phyloP scores from a whole-genome alignment of 2,797 vertebrate genomes.

The Lycodopsis pacificus region DNA sequence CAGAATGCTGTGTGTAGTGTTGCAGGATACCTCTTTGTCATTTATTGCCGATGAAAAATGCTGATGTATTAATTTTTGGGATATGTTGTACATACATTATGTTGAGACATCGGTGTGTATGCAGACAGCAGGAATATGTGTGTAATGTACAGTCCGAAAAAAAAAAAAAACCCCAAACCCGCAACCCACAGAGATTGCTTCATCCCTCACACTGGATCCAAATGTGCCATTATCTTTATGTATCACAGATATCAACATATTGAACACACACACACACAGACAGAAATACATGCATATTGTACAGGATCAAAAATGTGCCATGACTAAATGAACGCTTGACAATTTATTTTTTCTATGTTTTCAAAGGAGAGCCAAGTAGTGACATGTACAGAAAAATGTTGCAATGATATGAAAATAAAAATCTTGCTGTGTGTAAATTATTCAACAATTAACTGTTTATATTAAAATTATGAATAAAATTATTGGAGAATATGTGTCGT shows the following conservation, averaged over 20 bases:
- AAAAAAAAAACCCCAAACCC: slow-evolving; percentile 21
- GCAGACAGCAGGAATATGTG: slow-evolving; percentile 68
- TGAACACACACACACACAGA: slow-evolving; percentile 53
- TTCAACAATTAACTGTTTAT: slow-evolving; percentile 98
- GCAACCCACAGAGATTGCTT: slow-evolving; percentile 66
- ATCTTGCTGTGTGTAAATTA: slow-evolving; percentile 95
- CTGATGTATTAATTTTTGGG: slow-evolving; percentile 77
- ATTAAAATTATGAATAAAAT: slow-evolving; percentile 98
- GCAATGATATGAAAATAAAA: slow-evolving; percentile 88
- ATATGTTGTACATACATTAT: slow-evolving; percentile 72
- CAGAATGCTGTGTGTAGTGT: slow-evolving; percentile 75
- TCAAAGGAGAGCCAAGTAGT: slow-evolving; percentile 92
- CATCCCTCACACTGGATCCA: slow-evolving; percentile 85
- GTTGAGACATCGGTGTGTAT: slow-evolving; percentile 60
- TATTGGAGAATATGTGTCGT: slow-evolving; percentile 84
- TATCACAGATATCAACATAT: slow-evolving; percentile 70
- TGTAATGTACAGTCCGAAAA: slow-evolving; percentile 67
- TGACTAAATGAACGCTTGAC: slow-evolving; percentile 86
- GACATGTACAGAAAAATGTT: slow-evolving; percentile 91
- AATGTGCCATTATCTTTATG: slow-evolving; percentile 84
- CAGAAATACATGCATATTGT: slow-evolving; percentile 76
- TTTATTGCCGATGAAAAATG: slow-evolving; percentile 71
- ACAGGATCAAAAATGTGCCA: slow-evolving; percentile 88
- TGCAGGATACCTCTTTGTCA: slow-evolving; percentile 78
- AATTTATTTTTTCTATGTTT: slow-evolving; percentile 92